Evolutionary conservation across 2,113 vertebrate genomes (phyloP).

Genomic region (Sialia sialis): DNA sequence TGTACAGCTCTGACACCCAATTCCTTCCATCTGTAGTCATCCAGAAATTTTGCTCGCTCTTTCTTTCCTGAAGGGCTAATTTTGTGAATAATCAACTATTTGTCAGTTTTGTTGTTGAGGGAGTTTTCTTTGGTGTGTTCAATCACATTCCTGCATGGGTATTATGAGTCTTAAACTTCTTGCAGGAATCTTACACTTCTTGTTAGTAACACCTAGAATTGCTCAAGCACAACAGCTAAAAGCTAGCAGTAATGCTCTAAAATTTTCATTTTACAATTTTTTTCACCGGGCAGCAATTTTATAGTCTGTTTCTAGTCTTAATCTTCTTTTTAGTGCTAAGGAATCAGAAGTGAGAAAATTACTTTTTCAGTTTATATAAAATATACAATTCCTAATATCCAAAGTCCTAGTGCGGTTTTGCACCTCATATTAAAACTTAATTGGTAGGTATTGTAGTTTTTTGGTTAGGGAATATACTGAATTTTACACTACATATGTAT

Average conservation of each 20-base stretch:
- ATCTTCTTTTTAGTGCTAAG: not conserved
- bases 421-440: not conserved
- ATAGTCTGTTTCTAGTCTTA: not conserved
- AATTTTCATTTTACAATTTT: not conserved
- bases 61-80: not conserved
- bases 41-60: not conserved
- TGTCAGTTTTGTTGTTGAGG: not conserved
- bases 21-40: not conserved
- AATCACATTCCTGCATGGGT: not conserved
- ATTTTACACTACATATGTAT: not conserved
- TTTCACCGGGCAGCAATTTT: not conserved
- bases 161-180: not conserved
- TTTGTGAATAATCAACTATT: not conserved
- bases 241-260: not conserved
- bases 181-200: not conserved
- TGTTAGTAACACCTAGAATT: not conserved
- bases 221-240: not conserved
- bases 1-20: not conserved
- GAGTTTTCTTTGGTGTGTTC: not conserved
- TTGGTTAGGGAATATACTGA: not conserved
- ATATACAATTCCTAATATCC: not conserved
- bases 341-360: not conserved
- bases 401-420: fast-evolving
- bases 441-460: not conserved
- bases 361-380: not conserved